Evolutionary conservation across 2,888 invertebrate genomes (phyloP).

Genomic region (Caenorhabditis sp.): DNA sequence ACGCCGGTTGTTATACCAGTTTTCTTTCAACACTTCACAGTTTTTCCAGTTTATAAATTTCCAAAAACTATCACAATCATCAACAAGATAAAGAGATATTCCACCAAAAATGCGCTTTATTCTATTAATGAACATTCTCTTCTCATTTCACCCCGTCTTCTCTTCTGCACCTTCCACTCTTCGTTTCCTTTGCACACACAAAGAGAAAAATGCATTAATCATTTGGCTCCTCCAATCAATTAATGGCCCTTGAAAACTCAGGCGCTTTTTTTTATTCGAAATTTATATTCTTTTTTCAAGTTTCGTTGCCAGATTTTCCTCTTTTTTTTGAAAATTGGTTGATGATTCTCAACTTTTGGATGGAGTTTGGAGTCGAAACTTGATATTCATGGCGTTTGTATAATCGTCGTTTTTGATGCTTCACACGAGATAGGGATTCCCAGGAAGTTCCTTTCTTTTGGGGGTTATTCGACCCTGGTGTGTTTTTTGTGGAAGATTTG

Average conservation of each 20-base stretch:
- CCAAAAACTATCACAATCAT: too few relatives aligned
- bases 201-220: slow-evolving; percentile 44
- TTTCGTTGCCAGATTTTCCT: background rate
- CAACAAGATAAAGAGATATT: too few relatives aligned
- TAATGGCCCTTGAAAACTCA: slow-evolving; percentile 39
- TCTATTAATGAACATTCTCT: background rate
- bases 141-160: background rate
- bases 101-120: background rate
- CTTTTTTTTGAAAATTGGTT: too few relatives aligned
- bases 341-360: too few relatives aligned
- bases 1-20: too few relatives aligned
- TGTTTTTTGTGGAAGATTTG: background rate
- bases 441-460: slow-evolving; percentile 19
- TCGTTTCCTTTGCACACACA: background rate
- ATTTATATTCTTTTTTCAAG: slow-evolving; percentile 1
- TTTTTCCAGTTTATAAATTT: too few relatives aligned
- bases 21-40: too few relatives aligned
- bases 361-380: slow-evolving; percentile 8
- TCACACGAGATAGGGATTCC: slow-evolving; percentile 25
- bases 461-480: background rate
- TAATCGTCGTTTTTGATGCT: slow-evolving; percentile 20
- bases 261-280: background rate
- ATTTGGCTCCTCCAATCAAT: slow-evolving; percentile 49
- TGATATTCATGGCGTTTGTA: background rate
- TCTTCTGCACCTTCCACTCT: background rate